A percentile compares a stretch with the other conserved stretches of the same genome.
phyloP scores from a whole-genome alignment of 2,888 invertebrate species.

The Acholoe squamosa region DNA sequence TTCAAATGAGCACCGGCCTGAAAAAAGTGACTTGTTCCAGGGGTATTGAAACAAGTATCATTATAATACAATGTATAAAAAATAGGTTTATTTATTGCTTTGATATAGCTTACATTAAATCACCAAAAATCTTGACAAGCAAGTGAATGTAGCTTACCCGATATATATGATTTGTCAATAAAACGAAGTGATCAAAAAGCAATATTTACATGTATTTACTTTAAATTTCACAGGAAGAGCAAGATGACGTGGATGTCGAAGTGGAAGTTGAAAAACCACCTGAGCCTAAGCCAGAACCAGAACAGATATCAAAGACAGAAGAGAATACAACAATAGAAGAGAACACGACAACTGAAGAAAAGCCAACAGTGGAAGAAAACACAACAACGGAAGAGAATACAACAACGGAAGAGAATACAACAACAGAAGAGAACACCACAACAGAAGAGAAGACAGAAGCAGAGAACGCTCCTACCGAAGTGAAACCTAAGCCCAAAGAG shows the following conservation, averaged over 20 bases:
- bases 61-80: too few relatives aligned
- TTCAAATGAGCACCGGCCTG: too few relatives aligned
- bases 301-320: slow-evolving; percentile 45
- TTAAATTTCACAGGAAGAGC: background rate
- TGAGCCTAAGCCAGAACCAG: slow-evolving; percentile 18
- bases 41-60: too few relatives aligned
- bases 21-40: too few relatives aligned
- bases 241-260: background rate
- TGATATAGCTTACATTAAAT: too few relatives aligned
- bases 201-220: too few relatives aligned
- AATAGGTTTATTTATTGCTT: too few relatives aligned
- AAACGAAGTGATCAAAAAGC: too few relatives aligned
- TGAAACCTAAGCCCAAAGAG: background rate
- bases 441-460: background rate
- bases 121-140: too few relatives aligned
- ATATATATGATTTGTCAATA: too few relatives aligned
- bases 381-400: slow-evolving; percentile 13
- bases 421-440: background rate
- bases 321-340: background rate
- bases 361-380: background rate
- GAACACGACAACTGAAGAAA: background rate
- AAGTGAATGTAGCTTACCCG: too few relatives aligned
- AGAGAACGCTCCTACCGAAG: background rate
- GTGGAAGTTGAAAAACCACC: slow-evolving; percentile 40
- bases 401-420: too few relatives aligned